Percentiles rank a stretch among this genome's conserved stretches.
Evolutionary conservation across 1,140 invertebrate genomes (phyloP).

Genomic region (Steinernema feltiae): DNA sequence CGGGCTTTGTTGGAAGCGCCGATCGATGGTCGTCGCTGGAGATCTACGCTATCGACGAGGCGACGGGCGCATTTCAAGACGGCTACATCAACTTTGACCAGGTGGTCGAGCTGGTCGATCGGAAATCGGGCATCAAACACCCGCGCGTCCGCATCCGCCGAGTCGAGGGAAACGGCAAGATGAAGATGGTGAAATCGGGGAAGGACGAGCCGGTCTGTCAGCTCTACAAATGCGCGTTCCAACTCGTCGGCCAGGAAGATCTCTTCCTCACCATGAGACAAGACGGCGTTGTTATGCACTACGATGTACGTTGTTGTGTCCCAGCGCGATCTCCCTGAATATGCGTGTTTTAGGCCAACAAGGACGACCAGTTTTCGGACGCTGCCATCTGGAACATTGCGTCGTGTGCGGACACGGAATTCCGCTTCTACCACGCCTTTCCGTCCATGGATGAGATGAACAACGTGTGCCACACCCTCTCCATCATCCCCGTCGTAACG

Average conservation of each 20-base stretch:
- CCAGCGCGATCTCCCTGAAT: background rate
- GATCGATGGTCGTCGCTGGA: background rate
- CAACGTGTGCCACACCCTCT: background rate
- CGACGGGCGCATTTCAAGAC: background rate
- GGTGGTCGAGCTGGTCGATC: background rate
- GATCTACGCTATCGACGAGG: background rate
- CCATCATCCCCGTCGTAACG: background rate
- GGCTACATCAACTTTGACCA: background rate
- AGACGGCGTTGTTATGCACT: background rate
- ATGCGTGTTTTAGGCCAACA: background rate
- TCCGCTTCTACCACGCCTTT: background rate
- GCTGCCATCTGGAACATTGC: background rate
- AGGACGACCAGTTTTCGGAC: background rate
- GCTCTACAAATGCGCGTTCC: constrained; percentile 4
- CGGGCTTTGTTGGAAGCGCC: background rate
- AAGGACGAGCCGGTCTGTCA: background rate
- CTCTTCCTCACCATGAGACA: background rate
- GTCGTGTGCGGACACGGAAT: background rate
- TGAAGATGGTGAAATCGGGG: background rate
- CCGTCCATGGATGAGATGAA: background rate
- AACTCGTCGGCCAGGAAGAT: background rate
- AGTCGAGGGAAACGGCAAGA: background rate
- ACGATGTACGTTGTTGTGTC: background rate
- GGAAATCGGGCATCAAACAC: background rate
- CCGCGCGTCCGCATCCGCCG: background rate